Evolutionary conservation across 2,797 vertebrate species (phyloP), one percentile per base, ranked within the genome.

Genomic region (Novumbra hubbsi): DNA sequence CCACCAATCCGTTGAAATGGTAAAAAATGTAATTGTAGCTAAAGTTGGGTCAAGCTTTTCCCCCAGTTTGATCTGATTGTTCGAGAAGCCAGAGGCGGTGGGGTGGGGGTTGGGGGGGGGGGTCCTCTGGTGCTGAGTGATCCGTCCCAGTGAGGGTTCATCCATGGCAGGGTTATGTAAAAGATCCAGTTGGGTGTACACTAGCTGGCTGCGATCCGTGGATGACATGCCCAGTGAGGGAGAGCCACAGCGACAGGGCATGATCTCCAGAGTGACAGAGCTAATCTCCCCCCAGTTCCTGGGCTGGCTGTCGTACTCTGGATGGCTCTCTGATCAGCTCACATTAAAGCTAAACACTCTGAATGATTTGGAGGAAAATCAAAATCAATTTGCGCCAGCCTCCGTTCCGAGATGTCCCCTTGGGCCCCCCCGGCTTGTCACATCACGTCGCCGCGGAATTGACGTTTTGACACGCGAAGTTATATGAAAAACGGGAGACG

Each of bases 341-440:
- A 79, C 86, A 92, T 94, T 94, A 93, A 92, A 93, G 90, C 89
- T 87, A 88, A 94, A 91, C 91, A 89, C 91, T 93, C 88, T 93
- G 93, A 94, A 92, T 94, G 92, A 94, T 94, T 94, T 94, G 91
- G 91, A 94, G 88, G 90, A 91, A 93, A 94, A 94, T 94, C 93
- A 90, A 93, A 93, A 94, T 94, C 92, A 94, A 94, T 94, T 94
- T 94, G 92, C 84, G 87, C 83, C 85, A 86, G 88, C 81, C 83
- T 93, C 88, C 83, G 88, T 88, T 93, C 88, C 76, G 86, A 88
- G 85, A 83, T 52, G 81, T 88, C 91, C 91, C 90, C 89, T 81
- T 77, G 68, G 90, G 92, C 91, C 84, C 91, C 84, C 88, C 55
- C 64, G 90, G 89, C 92, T 89, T 21, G 93, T 94, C 94, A 93